Evolutionary conservation across 2,113 vertebrate genomes (phyloP).

Genomic region (Promerops cafer): DNA sequence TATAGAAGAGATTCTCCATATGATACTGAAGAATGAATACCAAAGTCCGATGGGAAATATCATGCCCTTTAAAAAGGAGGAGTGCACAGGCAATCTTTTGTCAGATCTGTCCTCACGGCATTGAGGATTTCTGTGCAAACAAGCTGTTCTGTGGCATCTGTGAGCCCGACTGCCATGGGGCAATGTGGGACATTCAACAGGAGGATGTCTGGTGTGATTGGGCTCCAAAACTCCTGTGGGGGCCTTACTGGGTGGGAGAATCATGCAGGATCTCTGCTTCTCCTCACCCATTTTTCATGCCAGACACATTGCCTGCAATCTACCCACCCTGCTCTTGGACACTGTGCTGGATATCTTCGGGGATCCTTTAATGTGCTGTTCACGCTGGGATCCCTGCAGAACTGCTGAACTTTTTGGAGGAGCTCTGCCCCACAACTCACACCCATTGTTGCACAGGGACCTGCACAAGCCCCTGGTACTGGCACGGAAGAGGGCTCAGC

Average conservation of each 20-base stretch:
- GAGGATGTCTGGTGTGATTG: background rate
- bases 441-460: background rate
- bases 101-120: background rate
- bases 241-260: background rate
- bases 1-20: conserved; percentile 24
- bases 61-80: conserved; percentile 57
- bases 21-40: conserved; percentile 26
- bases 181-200: background rate
- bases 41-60: conserved; percentile 52
- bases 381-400: background rate
- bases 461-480: background rate
- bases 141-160: conserved; percentile 5
- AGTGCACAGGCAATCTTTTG: conserved; percentile 24
- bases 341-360: background rate
- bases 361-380: background rate
- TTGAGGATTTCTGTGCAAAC: conserved; percentile 4
- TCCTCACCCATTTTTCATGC: background rate
- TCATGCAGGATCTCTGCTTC: background rate
- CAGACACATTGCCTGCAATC: background rate
- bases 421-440: background rate
- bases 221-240: background rate
- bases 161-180: background rate
- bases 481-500: background rate
- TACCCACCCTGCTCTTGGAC: background rate
- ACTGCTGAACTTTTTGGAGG: background rate